phyloP scores from a whole-genome alignment of 2,113 vertebrate genomes.

The Chloroceryle aenea region DNA sequence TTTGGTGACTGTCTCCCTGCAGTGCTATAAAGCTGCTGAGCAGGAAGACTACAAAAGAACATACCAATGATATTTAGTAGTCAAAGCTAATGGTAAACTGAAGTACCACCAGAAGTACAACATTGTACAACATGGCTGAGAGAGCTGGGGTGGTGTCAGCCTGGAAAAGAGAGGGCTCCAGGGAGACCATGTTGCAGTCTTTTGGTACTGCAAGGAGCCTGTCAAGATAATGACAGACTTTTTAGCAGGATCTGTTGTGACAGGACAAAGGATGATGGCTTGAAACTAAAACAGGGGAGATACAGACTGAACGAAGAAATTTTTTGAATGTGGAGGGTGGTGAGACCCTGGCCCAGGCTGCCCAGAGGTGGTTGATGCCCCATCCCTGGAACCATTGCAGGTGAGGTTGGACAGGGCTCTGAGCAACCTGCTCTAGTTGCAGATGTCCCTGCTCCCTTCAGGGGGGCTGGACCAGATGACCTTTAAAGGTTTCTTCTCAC shows the following conservation, averaged over 20 bases:
- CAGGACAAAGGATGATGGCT: background rate
- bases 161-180: background rate
- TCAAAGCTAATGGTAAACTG: background rate
- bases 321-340: background rate
- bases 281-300: background rate
- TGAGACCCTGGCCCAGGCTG: background rate
- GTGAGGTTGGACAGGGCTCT: background rate
- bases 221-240: background rate
- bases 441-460: background rate
- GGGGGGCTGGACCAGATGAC: background rate
- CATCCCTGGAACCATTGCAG: background rate
- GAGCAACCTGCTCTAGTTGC: background rate
- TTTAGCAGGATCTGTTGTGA: background rate
- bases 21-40: background rate
- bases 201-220: background rate
- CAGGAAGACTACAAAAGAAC: background rate
- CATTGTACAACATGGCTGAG: accelerated
- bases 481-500: background rate
- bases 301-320: background rate
- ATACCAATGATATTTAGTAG: background rate
- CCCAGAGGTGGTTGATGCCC: background rate
- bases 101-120: background rate
- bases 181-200: background rate
- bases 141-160: background rate
- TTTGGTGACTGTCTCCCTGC: background rate